Evolutionary conservation across 2,888 invertebrate species (phyloP), one percentile per base, ranked within the genome.

Genomic region (Micoletzkya japonica): DNA sequence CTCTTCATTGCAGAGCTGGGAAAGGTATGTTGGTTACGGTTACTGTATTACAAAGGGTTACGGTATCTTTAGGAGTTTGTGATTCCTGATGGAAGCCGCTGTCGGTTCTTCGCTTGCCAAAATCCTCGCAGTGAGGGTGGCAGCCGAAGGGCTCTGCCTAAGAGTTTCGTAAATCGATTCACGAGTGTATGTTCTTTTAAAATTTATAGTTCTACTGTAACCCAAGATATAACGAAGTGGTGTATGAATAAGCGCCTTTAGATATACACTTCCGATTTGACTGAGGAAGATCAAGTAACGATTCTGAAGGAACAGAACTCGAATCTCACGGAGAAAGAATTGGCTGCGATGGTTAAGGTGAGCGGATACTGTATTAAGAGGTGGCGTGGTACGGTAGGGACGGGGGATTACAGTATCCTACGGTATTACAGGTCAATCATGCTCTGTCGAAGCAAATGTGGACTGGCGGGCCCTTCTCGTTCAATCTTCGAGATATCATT

Each of bases 121-220:
- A 99, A 99, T 89, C 98, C 99, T 0, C 88, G 93, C 52, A 91
- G 91, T 81, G 94, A 98, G 88, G 98, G 98, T 14, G 97, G 97
- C 0, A 95, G 93, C 0, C 89, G 99, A 74, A 91, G 96, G 86
- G 96, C 97, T 0, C 88, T 99, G 36, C 98, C 99, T 0, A 91
- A 93, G 82, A 97, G 97, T 0, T 99, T 99, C 86, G 89, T 98
- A 0, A 99, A 99, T 87, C 90, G 98, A 81, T 98, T 98, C 85
- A 95, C 94, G 4, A 94, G 94, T 89, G 93, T 94, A 73, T 72
- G 75, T 67, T 52, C 24, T 14, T n/a, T 52, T 44, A 20, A 44
- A 52, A 17, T 66, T 36, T 26, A 6, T 44, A 6, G 7, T 34
- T 58, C 24, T 14, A 61, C 64, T 56, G 14, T 10, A 17, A 37